Percentiles rank a stretch among this genome's conserved stretches.
Conservation (phyloP, 1,140 invertebrate species). For the Drosophila mojavensis region DNA sequence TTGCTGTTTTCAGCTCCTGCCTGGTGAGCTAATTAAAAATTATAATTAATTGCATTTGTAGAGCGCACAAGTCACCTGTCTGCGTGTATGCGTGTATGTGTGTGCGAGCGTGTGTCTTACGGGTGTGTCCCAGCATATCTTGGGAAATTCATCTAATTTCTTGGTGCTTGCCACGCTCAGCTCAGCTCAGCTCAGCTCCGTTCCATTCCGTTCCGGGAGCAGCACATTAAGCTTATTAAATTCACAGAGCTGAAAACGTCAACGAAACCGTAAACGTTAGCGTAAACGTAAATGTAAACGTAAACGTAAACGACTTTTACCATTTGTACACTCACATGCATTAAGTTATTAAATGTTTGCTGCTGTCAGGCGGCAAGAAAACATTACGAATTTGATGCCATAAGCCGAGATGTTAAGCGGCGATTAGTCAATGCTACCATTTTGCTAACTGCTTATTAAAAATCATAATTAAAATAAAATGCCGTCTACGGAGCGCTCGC, state of each 20-base stretch:
- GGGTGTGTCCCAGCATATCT: conserved; percentile 77
- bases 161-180: conserved; percentile 33
- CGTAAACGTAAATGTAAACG: conserved; percentile 23
- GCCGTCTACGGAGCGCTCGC: background rate
- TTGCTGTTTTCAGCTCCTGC: conserved; percentile 14
- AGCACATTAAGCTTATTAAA: conserved; percentile 80
- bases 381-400: conserved; percentile 54
- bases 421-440: conserved; percentile 70
- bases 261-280: conserved; percentile 32
- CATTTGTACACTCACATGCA: conserved; percentile 53
- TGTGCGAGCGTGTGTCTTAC: conserved; percentile 49
- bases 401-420: conserved; percentile 73
- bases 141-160: conserved; percentile 81
- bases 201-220: conserved; percentile 36
- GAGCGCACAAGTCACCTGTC: conserved; percentile 58
- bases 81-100: conserved; percentile 19
- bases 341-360: conserved; percentile 75
- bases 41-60: conserved; percentile 80
- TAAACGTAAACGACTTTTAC: conserved; percentile 27
- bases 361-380: conserved; percentile 32
- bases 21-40: conserved; percentile 75
- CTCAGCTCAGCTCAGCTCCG: background rate
- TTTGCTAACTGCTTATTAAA: conserved; percentile 77
- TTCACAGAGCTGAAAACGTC: conserved; percentile 51
- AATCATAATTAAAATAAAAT: conserved; percentile 67